phyloP scores from a whole-genome alignment of 2,888 invertebrate species.

The Bimastos eiseni region DNA sequence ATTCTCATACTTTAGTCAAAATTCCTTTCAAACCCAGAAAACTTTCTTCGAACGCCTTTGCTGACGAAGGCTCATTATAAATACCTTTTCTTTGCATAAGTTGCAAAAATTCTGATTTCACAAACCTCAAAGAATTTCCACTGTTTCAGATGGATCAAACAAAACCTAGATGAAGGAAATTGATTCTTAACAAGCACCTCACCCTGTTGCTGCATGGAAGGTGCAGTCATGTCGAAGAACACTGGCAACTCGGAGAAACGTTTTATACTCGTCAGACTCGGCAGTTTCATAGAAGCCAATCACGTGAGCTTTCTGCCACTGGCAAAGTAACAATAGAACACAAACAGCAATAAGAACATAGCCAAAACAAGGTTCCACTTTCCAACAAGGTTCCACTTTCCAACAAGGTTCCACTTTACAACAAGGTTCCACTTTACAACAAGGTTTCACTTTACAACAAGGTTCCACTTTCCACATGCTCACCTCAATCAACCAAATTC shows the following conservation, averaged over 20 bases:
- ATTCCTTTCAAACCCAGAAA: not conserved
- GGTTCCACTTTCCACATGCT: not conserved
- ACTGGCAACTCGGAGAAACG: conserved; percentile 66
- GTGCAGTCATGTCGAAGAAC: conserved; percentile 92
- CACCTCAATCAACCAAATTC: not conserved
- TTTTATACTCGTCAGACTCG: conserved; percentile 50
- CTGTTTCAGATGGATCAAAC: no score
- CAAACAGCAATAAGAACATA: not conserved
- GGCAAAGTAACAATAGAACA: conserved; percentile 46
- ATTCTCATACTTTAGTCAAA: not conserved
- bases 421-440: no score
- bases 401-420: no score
- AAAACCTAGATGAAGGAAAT: not conserved
- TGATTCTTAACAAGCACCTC: not conserved
- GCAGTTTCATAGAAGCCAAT: conserved; percentile 82
- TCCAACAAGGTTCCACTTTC: no score
- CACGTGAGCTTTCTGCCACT: conserved; percentile 73
- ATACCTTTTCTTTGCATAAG: not conserved
- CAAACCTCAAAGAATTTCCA: not conserved
- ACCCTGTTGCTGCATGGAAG: conserved; percentile 72
- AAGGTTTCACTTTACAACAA: no score
- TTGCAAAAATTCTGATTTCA: not conserved
- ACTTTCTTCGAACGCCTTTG: no score
- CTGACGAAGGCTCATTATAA: no score
- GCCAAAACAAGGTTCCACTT: not conserved